These are phyloP conservation scores for Cephonodes hylas DNA, from an alignment of 2,888 invertebrate species.

Conservation along the genomic window DNA sequence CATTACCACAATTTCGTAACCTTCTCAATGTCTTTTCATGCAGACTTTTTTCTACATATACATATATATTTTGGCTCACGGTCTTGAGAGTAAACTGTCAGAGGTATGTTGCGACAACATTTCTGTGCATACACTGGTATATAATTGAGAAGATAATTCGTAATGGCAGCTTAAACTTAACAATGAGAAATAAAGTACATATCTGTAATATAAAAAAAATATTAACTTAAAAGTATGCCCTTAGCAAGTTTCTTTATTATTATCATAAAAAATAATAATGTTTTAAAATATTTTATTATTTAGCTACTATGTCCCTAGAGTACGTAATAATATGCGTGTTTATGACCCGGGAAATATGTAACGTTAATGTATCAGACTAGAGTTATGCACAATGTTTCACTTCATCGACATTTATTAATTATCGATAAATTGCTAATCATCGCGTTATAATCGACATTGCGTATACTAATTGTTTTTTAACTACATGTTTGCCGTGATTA, in stretches of 20 bases:
- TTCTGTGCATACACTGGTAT: neutral
- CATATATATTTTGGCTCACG: neutral
- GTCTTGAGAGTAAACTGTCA: neutral
- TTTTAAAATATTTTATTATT: too few species aligned
- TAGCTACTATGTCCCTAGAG: too few species aligned
- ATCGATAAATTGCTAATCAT: neutral
- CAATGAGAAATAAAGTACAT: too few species aligned
- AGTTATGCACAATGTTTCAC: neutral
- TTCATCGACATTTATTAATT: neutral
- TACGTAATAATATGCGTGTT: too few species aligned
- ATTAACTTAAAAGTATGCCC: too few species aligned
- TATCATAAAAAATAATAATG: too few species aligned
- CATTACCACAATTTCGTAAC: conserved; percentile 10
- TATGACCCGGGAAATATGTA: neutral
- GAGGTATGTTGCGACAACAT: neutral
- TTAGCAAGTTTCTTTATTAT: too few species aligned
- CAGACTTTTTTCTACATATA: neutral
- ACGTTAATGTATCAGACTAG: neutral
- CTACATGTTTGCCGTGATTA: neutral
- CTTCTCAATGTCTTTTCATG: neutral
- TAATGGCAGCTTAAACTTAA: too few species aligned
- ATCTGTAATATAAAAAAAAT: too few species aligned
- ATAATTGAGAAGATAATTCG: neutral
- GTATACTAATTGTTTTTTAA: neutral
- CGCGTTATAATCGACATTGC: neutral